Evolutionary conservation across 2,888 invertebrate species (phyloP).

Genomic region (Erebia ligea): DNA sequence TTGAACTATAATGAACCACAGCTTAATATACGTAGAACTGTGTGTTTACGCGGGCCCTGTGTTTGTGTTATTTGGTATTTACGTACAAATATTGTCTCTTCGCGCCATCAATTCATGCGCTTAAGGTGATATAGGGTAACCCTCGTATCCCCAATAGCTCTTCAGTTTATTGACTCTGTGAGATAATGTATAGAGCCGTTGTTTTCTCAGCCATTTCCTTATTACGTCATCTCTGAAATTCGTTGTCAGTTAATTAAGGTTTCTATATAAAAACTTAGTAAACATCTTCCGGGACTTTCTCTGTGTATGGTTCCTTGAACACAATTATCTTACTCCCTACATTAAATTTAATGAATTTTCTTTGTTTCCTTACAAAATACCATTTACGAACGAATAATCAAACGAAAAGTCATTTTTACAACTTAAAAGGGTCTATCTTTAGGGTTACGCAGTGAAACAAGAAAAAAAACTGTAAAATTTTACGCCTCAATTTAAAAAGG

Average conservation of each 20-base stretch:
- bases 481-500: no score
- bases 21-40: neutral
- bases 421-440: neutral
- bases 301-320: conserved; percentile 1
- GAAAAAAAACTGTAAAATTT: no score
- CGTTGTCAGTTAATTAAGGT: conserved; percentile 21
- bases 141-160: conserved; percentile 24
- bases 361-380: neutral
- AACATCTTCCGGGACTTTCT: conserved; percentile 18
- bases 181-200: conserved; percentile 29
- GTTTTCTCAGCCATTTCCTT: conserved; percentile 37
- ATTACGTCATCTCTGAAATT: conserved; percentile 28
- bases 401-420: neutral
- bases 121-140: conserved; percentile 13
- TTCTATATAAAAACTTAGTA: conserved; percentile 17
- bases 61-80: neutral
- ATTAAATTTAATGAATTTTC: neutral
- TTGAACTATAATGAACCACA: no score
- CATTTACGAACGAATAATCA: neutral
- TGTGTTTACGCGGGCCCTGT: neutral
- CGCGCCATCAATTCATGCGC: conserved; percentile 8
- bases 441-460: no score
- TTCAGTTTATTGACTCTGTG: conserved; percentile 28
- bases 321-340: neutral
- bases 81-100: conserved; percentile 1